Evolutionary conservation across 1,140 invertebrate species (phyloP).

Genomic region (Papilio xuthus): DNA sequence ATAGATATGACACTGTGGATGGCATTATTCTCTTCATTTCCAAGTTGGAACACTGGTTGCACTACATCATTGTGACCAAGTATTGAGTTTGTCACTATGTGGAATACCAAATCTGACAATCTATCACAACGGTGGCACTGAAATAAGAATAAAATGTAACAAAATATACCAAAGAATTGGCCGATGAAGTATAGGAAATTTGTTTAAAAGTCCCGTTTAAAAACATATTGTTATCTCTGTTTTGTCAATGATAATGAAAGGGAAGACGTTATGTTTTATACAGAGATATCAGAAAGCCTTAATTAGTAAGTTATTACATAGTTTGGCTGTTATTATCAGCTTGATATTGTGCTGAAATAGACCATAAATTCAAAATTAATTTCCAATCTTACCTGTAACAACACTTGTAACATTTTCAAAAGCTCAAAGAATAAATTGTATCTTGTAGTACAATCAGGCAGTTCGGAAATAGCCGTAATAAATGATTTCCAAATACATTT

Average conservation of each 20-base stretch:
- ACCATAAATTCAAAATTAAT: too few species aligned
- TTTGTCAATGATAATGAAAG: too few species aligned
- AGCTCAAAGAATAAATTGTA: slow-evolving; percentile 58
- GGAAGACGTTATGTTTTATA: too few species aligned
- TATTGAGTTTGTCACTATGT: slow-evolving; percentile 51
- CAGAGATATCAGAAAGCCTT: too few species aligned
- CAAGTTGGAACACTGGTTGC: slow-evolving; percentile 47
- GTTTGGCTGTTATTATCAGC: not conserved
- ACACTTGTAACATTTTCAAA: slow-evolving; percentile 46
- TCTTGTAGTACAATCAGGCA: slow-evolving; percentile 58
- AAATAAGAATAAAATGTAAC: slow-evolving; percentile 39
- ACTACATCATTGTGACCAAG: slow-evolving; percentile 54
- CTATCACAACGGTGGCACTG: slow-evolving; percentile 44
- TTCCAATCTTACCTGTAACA: slow-evolving; percentile 49
- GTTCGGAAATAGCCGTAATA: slow-evolving; percentile 53
- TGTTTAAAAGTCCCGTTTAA: too few species aligned
- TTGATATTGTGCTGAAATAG: too few species aligned
- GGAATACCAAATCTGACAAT: slow-evolving; percentile 47
- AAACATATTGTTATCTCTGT: too few species aligned
- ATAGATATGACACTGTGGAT: slow-evolving; percentile 50
- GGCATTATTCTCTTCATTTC: slow-evolving; percentile 43
- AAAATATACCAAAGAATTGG: not conserved
- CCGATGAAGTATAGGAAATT: too few species aligned
- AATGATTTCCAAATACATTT: slow-evolving; percentile 72
- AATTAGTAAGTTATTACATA: not conserved